phyloP scores from a whole-genome alignment of 2,888 invertebrate species.

The Xanthorhoe spadicearia region DNA sequence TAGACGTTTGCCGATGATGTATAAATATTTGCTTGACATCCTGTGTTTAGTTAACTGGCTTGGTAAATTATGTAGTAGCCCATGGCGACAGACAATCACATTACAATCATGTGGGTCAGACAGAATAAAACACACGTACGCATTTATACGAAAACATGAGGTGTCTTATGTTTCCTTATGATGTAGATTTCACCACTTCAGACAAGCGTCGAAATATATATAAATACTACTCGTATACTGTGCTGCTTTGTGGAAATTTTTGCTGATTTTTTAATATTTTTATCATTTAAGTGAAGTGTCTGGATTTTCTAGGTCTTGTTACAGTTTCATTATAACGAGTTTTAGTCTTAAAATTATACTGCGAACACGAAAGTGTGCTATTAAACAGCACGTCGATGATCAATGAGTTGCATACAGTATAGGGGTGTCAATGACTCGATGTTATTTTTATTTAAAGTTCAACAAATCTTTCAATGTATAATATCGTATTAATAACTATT shows the following conservation, averaged over 20 bases:
- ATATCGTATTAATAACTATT: too few species aligned
- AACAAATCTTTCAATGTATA: too few species aligned
- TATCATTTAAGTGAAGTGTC: too few species aligned
- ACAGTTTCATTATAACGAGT: constrained; percentile 1
- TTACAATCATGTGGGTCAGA: neutral
- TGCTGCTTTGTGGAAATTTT: too few species aligned
- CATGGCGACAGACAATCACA: neutral
- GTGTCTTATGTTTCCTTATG: too few species aligned
- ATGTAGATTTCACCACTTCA: too few species aligned
- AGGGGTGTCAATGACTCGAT: constrained; percentile 17
- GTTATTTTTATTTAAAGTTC: neutral
- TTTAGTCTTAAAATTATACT: constrained; percentile 21
- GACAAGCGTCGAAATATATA: too few species aligned
- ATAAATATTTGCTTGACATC: constrained; percentile 12
- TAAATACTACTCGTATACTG: too few species aligned
- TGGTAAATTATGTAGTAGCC: neutral
- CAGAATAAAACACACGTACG: neutral
- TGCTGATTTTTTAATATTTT: too few species aligned
- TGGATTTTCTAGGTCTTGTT: too few species aligned
- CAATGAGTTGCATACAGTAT: constrained; percentile 11
- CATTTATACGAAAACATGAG: neutral
- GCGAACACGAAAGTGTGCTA: constrained; percentile 38
- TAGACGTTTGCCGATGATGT: constrained; percentile 3
- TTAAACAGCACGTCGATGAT: constrained; percentile 31
- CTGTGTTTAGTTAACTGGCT: constrained; percentile 8